Conservation (phyloP, 2,113 vertebrate genomes). For the Mobula birostris region DNA sequence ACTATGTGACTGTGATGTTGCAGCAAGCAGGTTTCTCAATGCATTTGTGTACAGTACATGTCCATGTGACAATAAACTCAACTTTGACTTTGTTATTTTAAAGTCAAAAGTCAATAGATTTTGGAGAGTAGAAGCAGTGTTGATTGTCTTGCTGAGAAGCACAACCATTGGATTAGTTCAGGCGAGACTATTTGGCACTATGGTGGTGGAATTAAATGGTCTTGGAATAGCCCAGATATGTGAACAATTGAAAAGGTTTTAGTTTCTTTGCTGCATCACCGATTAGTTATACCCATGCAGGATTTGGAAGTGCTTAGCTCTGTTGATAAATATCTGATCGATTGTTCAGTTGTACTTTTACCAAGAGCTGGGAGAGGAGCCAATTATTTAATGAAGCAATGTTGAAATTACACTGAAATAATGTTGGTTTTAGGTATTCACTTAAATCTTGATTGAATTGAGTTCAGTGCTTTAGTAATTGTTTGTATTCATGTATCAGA, state of each 20-base stretch:
- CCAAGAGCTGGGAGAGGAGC: background rate
- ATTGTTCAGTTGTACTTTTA: background rate
- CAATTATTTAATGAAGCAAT: background rate
- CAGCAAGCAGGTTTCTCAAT: too few species aligned
- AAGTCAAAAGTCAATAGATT: too few species aligned
- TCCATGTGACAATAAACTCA: too few species aligned
- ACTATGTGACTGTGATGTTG: too few species aligned
- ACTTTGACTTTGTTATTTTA: too few species aligned
- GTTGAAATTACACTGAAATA: background rate
- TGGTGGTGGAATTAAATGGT: too few species aligned
- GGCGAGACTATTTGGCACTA: too few species aligned
- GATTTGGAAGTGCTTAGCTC: background rate
- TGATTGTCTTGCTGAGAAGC: too few species aligned
- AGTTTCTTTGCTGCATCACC: background rate
- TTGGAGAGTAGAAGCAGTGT: too few species aligned
- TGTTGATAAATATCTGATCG: slow-evolving; percentile 1
- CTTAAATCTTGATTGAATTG: background rate
- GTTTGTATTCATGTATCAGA: background rate
- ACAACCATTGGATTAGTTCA: too few species aligned
- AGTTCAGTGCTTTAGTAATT: background rate
- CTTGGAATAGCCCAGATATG: too few species aligned
- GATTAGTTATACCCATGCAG: background rate
- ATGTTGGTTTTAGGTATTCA: background rate
- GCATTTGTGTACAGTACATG: too few species aligned
- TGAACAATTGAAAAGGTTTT: background rate